These are phyloP conservation scores for Neoascia interrupta DNA, from an alignment of 2,888 invertebrate genomes.

Conservation along the genomic window DNA sequence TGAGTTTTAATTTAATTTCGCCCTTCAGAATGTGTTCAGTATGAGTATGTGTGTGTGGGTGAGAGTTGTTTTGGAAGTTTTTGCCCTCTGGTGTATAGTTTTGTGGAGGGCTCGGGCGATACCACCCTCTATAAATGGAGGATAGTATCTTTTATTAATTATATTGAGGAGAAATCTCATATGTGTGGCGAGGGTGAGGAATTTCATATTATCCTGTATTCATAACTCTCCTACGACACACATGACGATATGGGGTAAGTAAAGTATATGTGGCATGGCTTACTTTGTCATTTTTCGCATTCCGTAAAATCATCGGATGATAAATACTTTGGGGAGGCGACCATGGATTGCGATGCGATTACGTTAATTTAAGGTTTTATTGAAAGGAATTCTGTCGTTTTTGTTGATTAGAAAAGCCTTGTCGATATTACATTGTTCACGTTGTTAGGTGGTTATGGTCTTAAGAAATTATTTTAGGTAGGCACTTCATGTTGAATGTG, in stretches of 20 bases:
- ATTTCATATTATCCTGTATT: conserved; percentile 44
- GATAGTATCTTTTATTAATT: conserved; percentile 65
- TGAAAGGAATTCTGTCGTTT: not conserved
- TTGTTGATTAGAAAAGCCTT: not conserved
- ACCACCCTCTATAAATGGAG: conserved; percentile 1
- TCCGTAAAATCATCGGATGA: not conserved
- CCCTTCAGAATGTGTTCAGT: conserved; percentile 62
- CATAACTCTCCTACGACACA: conserved; percentile 43
- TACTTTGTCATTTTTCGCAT: conserved; percentile 29
- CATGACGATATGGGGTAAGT: conserved; percentile 12
- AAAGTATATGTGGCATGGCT: not conserved
- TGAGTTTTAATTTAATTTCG: conserved; percentile 78
- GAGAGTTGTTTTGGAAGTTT: not conserved
- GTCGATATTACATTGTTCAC: not conserved
- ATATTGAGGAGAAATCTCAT: conserved; percentile 49
- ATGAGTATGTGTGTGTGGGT: conserved; percentile 19
- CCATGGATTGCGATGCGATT: conserved; percentile 5
- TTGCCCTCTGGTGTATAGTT: not conserved
- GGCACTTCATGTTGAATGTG: no score
- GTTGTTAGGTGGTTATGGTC: no score
- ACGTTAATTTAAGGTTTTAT: conserved; percentile 7
- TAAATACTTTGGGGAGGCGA: conserved; percentile 12
- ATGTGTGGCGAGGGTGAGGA: conserved; percentile 34
- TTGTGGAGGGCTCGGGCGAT: not conserved
- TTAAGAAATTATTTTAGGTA: no score